Conservation (phyloP, 2,113 vertebrate genomes). For the Psammodynastes pulverulentus region DNA sequence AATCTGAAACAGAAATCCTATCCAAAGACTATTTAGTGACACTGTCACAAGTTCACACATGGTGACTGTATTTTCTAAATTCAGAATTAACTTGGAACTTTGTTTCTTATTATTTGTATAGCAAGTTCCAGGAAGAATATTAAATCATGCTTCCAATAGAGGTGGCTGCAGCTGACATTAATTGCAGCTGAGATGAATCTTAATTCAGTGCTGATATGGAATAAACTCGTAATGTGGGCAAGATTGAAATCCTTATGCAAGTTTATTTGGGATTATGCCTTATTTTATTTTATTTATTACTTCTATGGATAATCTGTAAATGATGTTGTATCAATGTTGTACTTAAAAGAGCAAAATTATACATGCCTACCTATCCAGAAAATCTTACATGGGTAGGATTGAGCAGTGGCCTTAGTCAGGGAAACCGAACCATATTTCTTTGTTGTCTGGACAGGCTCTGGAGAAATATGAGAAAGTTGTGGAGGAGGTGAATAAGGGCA, state of each 20-base stretch:
- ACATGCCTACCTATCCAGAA: neutral
- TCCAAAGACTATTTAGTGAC: neutral
- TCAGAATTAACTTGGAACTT: neutral
- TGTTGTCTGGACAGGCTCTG: conserved; percentile 74
- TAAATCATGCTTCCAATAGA: neutral
- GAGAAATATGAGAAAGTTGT: conserved; percentile 97
- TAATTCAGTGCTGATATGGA: neutral
- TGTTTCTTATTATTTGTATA: neutral
- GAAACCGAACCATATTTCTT: neutral
- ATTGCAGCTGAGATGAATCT: neutral
- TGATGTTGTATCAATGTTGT: neutral
- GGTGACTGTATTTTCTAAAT: neutral
- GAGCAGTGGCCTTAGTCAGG: neutral
- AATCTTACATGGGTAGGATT: neutral
- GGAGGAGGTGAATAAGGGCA: conserved; percentile 91
- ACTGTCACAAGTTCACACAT: neutral
- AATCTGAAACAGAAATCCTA: neutral
- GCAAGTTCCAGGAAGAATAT: neutral
- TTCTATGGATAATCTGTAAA: neutral
- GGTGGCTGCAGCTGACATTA: neutral
- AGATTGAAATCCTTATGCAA: neutral
- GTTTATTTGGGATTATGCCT: neutral
- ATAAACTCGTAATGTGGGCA: neutral
- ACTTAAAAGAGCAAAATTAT: neutral
- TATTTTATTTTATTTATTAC: neutral